Percentiles rank a stretch among this genome's conserved stretches.
phyloP scores from a whole-genome alignment of 1,140 invertebrate species.

The Lepidurus couesii region DNA sequence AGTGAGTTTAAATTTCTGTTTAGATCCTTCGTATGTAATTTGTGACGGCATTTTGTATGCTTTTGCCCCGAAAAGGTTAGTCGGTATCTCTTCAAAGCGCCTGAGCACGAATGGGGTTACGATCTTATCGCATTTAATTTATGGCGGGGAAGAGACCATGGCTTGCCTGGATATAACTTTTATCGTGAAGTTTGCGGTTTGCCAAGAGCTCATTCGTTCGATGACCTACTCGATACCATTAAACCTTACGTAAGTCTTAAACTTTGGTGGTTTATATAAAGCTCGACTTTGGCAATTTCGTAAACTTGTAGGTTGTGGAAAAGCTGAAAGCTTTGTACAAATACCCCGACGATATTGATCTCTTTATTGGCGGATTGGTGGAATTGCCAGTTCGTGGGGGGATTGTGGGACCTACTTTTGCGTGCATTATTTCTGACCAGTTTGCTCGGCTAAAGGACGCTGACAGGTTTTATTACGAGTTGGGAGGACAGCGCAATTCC shows the following conservation, averaged over 20 bases:
- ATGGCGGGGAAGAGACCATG: slow-evolving; percentile 83
- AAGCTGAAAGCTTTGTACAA: slow-evolving; percentile 40
- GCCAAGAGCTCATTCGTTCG: slow-evolving; percentile 60
- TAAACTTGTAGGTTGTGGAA: slow-evolving; percentile 39
- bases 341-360: slow-evolving; percentile 52
- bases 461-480: slow-evolving; percentile 49
- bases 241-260: slow-evolving; percentile 52
- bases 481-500: slow-evolving; percentile 42
- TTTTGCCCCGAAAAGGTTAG: slow-evolving; percentile 33
- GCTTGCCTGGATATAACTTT: slow-evolving; percentile 72
- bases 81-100: slow-evolving; percentile 41
- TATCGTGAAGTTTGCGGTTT: slow-evolving; percentile 75
- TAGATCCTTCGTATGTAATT: neutral
- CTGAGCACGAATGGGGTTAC: slow-evolving; percentile 58
- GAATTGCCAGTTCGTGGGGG: slow-evolving; percentile 49
- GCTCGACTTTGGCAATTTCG: too few relatives aligned
- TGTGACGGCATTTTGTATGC: neutral
- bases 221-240: slow-evolving; percentile 69
- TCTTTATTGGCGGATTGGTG: slow-evolving; percentile 50
- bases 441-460: slow-evolving; percentile 48
- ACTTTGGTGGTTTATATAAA: neutral
- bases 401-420: slow-evolving; percentile 55
- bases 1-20: slow-evolving; percentile 11
- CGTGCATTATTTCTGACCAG: slow-evolving; percentile 55
- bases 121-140: slow-evolving; percentile 80